A percentile compares a stretch with the other conserved stretches of the same genome.
phyloP scores from a whole-genome alignment of 2,113 vertebrate genomes.

The Pteruthius melanotis region DNA sequence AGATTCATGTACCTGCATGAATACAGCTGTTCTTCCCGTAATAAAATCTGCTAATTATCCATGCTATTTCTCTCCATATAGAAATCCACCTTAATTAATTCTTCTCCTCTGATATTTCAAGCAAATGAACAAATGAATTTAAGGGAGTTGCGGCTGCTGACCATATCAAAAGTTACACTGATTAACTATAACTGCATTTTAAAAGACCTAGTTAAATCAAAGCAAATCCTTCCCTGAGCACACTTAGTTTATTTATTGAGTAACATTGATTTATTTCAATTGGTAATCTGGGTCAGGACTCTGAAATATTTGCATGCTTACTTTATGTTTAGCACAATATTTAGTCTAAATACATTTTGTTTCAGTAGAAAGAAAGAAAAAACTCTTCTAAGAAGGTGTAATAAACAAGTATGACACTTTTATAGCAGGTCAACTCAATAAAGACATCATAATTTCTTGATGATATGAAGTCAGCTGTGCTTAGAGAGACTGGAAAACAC shows the following conservation, averaged over 20 bases:
- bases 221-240: not conserved
- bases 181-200: not conserved
- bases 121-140: not conserved
- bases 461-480: not conserved
- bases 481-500: not conserved
- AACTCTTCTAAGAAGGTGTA: constrained; percentile 30
- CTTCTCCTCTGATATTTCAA: not conserved
- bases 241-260: constrained; percentile 6
- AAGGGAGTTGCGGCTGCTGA: not conserved
- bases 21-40: not conserved
- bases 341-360: constrained; percentile 10
- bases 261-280: constrained; percentile 2
- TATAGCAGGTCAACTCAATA: constrained; percentile 21
- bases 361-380: constrained; percentile 12
- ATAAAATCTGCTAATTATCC: not conserved
- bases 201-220: not conserved
- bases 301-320: constrained; percentile 11
- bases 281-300: not conserved
- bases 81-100: not conserved
- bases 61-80: not conserved
- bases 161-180: not conserved
- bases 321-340: not conserved
- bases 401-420: constrained; percentile 36
- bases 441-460: constrained; percentile 2
- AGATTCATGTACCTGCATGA: constrained; percentile 18